Evolutionary conservation across 2,797 vertebrate species (phyloP), one percentile per base, ranked within the genome.

Genomic region (Crax fasciolata): DNA sequence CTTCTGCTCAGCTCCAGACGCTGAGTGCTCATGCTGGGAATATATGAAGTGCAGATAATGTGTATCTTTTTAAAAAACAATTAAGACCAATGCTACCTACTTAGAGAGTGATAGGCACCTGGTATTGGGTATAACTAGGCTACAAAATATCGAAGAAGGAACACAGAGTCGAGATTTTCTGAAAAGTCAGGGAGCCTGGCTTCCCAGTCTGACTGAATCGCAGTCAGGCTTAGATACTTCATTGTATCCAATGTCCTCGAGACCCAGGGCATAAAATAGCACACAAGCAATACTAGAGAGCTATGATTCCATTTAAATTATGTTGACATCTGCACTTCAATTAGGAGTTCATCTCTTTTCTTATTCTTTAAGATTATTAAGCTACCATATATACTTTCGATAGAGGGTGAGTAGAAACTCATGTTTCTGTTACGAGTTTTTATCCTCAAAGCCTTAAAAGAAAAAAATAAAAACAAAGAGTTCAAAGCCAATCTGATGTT

Each of bases 361-460:
- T 54, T 78, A 17, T 21, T 57, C 62, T 57, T 66, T 59, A 71
- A 66, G 21, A 13, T 18, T 77, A 41, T 52, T 89, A 58, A 83
- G 43, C 30, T 83, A 28, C 20, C 18, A 20, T 51, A 43, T 5
- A 3, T 72, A 32, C 30, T 81, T 89, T 61, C 39, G 77, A 12
- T 66, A 82, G 21, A 82, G 32, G 1, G 0, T 52, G 39, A 78
- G 19, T 55, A 80, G 51, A 87, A 89, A 89, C 6, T 87, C 12
- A 18, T 71, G 23, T 74, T 83, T 82, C 41, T 48, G 20, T 68
- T 96, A 86, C 39, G 88, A 86, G 38, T 67, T 84, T 76, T 80
- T 43, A 78, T 65, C 23, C 41, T 12, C 23, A 66, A 84, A 86
- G 15, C 8, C 46, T 76, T 11, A 52, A 57, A 44, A 44, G 17